A percentile compares a stretch with the other conserved stretches of the same genome.
Conservation (phyloP, 2,888 invertebrate genomes). For the Drosophila seclusa region DNA sequence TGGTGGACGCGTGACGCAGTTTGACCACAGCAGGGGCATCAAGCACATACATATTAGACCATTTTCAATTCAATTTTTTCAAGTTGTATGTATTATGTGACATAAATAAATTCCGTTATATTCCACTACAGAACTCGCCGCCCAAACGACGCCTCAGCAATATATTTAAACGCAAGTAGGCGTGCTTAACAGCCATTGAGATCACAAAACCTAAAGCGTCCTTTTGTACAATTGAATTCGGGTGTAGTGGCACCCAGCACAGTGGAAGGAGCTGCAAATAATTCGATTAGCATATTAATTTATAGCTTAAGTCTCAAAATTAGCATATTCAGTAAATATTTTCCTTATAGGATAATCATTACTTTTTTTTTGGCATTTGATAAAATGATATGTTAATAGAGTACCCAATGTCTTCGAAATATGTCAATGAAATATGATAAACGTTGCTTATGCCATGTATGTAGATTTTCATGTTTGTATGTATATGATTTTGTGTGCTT, state of each 20-base stretch:
- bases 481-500: conserved; percentile 1
- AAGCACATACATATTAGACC: neutral
- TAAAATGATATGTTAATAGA: neutral
- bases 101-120: conserved; percentile 27
- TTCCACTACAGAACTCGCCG: conserved; percentile 82
- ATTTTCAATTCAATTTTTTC: neutral
- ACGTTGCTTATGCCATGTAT: conserved; percentile 5
- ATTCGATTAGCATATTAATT: neutral
- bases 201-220: neutral
- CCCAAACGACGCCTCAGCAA: conserved; percentile 83
- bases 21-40: conserved; percentile 1
- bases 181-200: conserved; percentile 10
- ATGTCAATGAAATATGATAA: conserved; percentile 19
- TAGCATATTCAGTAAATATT: neutral
- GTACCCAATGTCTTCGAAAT: conserved; percentile 4
- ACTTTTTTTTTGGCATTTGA: neutral
- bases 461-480: conserved; percentile 7
- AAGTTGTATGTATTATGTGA: neutral
- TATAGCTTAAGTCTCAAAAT: neutral
- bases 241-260: neutral
- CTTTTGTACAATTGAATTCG: conserved; percentile 17
- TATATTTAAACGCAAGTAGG: conserved; percentile 83
- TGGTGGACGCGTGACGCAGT: neutral
- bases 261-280: neutral
- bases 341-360: neutral